A percentile compares a stretch with the other conserved stretches of the same genome.
phyloP scores from a whole-genome alignment of 2,888 invertebrate genomes.

The Eupithecia inturbata region DNA sequence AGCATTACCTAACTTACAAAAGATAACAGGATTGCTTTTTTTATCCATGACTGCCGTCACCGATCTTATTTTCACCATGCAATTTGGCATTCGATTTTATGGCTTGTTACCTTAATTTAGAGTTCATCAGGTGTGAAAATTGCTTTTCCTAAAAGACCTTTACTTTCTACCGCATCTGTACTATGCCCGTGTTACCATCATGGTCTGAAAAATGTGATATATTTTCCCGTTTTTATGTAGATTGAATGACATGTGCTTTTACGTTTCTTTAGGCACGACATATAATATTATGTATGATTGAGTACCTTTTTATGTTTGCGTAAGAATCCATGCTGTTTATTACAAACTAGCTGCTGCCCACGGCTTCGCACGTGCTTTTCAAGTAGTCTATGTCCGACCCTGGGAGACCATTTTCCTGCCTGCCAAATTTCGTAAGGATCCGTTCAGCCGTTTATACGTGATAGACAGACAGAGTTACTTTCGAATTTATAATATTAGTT shows the following conservation, averaged over 20 bases:
- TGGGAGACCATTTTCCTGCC: no score
- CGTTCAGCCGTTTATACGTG: no score
- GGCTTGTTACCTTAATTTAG: slow-evolving; percentile 37
- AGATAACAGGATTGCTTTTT: not conserved
- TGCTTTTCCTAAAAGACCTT: slow-evolving; percentile 20
- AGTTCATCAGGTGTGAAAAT: slow-evolving; percentile 40
- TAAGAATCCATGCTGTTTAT: slow-evolving; percentile 4
- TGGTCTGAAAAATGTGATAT: slow-evolving; percentile 14
- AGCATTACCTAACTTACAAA: no score
- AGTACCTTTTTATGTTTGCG: slow-evolving; percentile 13
- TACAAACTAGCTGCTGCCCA: no score
- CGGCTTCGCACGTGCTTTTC: no score
- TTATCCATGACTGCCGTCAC: slow-evolving; percentile 12
- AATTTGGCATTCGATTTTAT: slow-evolving; percentile 38
- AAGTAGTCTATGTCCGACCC: no score
- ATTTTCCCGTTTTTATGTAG: slow-evolving; percentile 28
- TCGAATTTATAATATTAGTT: no score
- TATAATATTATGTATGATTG: slow-evolving; percentile 18
- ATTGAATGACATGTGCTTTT: slow-evolving; percentile 28
- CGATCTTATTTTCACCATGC: slow-evolving; percentile 20
- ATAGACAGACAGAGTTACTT: no score
- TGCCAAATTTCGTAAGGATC: no score
- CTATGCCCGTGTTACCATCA: slow-evolving; percentile 13
- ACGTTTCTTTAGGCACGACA: slow-evolving; percentile 15
- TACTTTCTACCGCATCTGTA: not conserved